A percentile compares a stretch with the other conserved stretches of the same genome.
These are phyloP conservation scores for Eonycteris spelaea DNA, from an alignment of 2,113 vertebrate species.

Conservation along the genomic window DNA sequence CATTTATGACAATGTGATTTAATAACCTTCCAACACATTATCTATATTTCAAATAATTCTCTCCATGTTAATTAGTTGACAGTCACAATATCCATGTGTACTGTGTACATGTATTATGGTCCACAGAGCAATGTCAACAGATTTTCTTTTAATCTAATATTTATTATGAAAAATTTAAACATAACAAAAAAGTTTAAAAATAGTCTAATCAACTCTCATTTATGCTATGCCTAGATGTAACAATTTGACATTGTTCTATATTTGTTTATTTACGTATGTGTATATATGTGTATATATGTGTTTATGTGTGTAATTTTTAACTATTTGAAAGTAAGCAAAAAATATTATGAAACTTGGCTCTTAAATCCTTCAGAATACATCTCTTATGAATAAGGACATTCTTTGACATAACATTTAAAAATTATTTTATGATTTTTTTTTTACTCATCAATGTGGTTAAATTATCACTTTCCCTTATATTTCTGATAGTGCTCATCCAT, in stretches of 20 bases:
- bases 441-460: neutral
- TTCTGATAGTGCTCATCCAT: neutral
- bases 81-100: neutral
- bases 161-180: constrained; percentile 13
- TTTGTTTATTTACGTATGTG: neutral
- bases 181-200: neutral
- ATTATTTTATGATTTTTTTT: constrained; percentile 15
- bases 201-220: neutral
- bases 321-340: neutral
- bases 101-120: neutral
- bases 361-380: constrained; percentile 9
- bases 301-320: neutral
- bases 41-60: constrained; percentile 8
- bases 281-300: neutral
- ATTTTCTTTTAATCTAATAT: neutral
- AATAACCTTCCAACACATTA: neutral
- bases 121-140: neutral
- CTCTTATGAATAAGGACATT: neutral
- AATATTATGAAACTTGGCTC: neutral
- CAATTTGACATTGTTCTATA: neutral
- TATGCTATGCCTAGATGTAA: neutral
- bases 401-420: neutral
- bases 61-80: neutral
- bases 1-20: constrained; percentile 19
- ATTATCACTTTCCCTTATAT: neutral